phyloP scores from a whole-genome alignment of 2,888 invertebrate species.

The Leptopterna dolabrata region DNA sequence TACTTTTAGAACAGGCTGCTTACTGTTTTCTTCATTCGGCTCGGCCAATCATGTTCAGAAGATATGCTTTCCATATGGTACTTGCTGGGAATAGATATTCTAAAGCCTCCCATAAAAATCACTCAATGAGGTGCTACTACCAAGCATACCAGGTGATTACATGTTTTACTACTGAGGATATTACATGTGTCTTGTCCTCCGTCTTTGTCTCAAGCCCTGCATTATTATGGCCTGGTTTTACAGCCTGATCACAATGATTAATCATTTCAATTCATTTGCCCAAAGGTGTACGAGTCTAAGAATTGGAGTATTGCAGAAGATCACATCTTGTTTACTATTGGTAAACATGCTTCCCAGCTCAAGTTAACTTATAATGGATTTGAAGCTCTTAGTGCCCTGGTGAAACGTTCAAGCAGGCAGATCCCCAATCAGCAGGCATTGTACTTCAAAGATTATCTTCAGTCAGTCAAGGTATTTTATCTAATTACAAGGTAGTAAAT shows the following conservation, averaged over 20 bases:
- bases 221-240: too few relatives aligned
- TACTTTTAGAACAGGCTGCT: constrained; percentile 94
- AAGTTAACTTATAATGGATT: constrained; percentile 78
- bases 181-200: neutral
- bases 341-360: constrained; percentile 87
- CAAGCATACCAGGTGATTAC: constrained; percentile 85
- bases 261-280: neutral
- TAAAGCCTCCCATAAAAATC: constrained; percentile 91
- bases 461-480: constrained; percentile 79
- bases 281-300: constrained; percentile 77
- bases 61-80: constrained; percentile 96
- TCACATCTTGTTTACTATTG: constrained; percentile 95
- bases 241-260: neutral
- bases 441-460: constrained; percentile 88
- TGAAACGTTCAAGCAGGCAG: constrained; percentile 78
- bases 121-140: constrained; percentile 90
- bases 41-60: constrained; percentile 82
- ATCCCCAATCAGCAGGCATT: constrained; percentile 79
- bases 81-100: constrained; percentile 95
- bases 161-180: constrained; percentile 13
- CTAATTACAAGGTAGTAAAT: too few relatives aligned
- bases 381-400: constrained; percentile 81
- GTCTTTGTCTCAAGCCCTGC: too few relatives aligned
- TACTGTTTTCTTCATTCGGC: constrained; percentile 84
- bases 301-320: constrained; percentile 95